These are phyloP conservation scores for Siphamia tubifer DNA, from an alignment of 2,113 vertebrate genomes.

Conservation along the genomic window DNA sequence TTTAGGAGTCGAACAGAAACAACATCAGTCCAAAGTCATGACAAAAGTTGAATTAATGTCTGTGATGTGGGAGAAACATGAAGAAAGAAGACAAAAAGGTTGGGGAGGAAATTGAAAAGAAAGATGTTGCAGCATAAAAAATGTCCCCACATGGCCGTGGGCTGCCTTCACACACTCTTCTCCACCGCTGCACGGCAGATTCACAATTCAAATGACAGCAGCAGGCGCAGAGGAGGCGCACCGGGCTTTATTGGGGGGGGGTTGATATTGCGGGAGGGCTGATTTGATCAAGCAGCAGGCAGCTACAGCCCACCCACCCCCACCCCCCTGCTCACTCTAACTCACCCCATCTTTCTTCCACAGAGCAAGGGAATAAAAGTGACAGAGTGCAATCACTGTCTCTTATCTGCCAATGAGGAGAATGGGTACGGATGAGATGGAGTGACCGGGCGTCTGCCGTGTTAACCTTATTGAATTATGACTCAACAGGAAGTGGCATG, in stretches of 20 bases:
- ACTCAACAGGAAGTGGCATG: conserved; percentile 54
- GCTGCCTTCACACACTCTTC: too few species aligned
- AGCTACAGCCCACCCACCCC: conserved; percentile 15
- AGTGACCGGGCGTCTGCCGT: conserved; percentile 57
- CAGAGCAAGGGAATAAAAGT: conserved; percentile 60
- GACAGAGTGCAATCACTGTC: conserved; percentile 70
- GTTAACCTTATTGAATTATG: conserved; percentile 74
- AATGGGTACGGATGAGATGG: conserved; percentile 48
- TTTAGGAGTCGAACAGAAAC: too few species aligned
- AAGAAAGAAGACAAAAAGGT: not conserved
- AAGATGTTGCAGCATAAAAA: conserved; percentile 25
- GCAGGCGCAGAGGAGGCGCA: conserved; percentile 29
- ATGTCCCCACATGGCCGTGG: conserved; percentile 50
- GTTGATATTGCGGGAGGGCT: conserved; percentile 39
- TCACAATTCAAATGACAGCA: conserved; percentile 68
- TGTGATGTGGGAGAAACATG: not conserved
- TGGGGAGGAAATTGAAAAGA: not conserved
- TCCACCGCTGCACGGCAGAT: too few species aligned
- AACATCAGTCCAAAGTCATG: too few species aligned
- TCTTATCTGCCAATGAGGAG: conserved; percentile 71
- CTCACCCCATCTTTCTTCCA: conserved; percentile 42
- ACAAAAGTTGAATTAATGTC: too few species aligned
- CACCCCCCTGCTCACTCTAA: rapidly evolving
- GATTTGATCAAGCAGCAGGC: conserved; percentile 57
- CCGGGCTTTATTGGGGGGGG: not conserved